Evolutionary conservation across 1,140 invertebrate species (phyloP).

Genomic region (Drosophila parabipectinata): DNA sequence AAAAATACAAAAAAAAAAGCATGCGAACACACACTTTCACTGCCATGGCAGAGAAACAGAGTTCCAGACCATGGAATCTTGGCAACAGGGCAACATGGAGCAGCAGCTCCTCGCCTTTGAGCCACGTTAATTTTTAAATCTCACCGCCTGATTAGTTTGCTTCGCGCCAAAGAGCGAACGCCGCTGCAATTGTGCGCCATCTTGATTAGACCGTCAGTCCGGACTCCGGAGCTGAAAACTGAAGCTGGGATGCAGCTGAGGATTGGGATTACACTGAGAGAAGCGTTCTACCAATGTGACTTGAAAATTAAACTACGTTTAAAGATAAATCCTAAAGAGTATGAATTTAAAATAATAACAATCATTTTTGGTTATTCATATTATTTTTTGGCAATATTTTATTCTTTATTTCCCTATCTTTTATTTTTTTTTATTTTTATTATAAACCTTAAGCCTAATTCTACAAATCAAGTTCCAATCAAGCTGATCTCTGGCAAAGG

Average conservation of each 20-base stretch:
- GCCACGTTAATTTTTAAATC: constrained; percentile 84
- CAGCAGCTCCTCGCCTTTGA: constrained; percentile 42
- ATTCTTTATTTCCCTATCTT: no score
- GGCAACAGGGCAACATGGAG: not conserved
- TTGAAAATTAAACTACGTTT: no score
- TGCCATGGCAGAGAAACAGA: constrained; percentile 35
- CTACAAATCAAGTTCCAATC: no score
- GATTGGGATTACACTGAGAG: not conserved
- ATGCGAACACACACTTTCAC: constrained; percentile 69
- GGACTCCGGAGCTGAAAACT: constrained; percentile 19
- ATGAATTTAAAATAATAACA: no score
- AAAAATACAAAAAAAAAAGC: constrained; percentile 11
- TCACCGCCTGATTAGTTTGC: constrained; percentile 84
- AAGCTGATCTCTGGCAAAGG: no score
- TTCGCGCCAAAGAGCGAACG: constrained; percentile 52
- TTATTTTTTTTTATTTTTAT: no score
- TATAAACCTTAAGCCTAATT: no score
- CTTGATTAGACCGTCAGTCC: constrained; percentile 66
- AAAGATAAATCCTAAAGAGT: no score
- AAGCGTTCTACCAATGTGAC: not conserved
- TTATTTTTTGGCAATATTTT: no score
- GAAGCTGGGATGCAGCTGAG: constrained; percentile 9
- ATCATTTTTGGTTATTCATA: no score
- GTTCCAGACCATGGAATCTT: not conserved
- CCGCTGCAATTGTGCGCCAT: constrained; percentile 68